Evolutionary conservation across 2,888 invertebrate species (phyloP), one percentile per base, ranked within the genome.

Genomic region (Alloscopus bannaensis): DNA sequence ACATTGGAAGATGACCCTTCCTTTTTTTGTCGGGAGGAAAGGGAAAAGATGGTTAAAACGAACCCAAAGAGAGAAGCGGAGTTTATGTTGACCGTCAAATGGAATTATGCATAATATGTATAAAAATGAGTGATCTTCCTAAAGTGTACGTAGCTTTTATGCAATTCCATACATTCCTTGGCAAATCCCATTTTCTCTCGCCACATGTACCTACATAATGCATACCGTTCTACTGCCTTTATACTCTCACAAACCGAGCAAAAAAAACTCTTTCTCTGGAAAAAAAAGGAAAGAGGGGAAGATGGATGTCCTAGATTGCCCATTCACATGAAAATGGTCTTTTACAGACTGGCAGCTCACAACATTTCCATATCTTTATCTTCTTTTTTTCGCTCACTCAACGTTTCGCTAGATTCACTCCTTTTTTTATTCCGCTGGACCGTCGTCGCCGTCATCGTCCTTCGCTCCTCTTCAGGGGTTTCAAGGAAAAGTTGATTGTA

Each of bases 251-350:
- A 45, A 45, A 45, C 6, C 36, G 28, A 1, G 28, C 18, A 24
- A 40, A 40, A 36, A 22, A 36, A 29, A 45, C 20, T 8, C 6
- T 13, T 22, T 55, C 6, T 55, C 6, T 24, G 20, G 3, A 8
- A 18, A 16, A 29, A 28, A n/a, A 2, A 2, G 13, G 28, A 57
- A 24, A 68, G 42, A 42, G 26, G 13, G 13, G 52, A 22, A 60
- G 26, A 71, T 71, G 70, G 59, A 70, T 71, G 72, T 72, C 72
- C 62, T 70, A 72, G 50, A 72, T 72, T 72, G 64, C 64, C 64
- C 72, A 72, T 72, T 72, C 64, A 62, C 60, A 72, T 64, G 64
- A 70, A 52, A 29, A 57, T 57, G 2, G 28, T 4, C 52, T 52
- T 20, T 36, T 6, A 36, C 36, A 8, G 36, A 13, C 36, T 6